These are phyloP conservation scores for Pseudomyrmex gracilis DNA, from an alignment of 1,140 invertebrate species.

Conservation along the genomic window DNA sequence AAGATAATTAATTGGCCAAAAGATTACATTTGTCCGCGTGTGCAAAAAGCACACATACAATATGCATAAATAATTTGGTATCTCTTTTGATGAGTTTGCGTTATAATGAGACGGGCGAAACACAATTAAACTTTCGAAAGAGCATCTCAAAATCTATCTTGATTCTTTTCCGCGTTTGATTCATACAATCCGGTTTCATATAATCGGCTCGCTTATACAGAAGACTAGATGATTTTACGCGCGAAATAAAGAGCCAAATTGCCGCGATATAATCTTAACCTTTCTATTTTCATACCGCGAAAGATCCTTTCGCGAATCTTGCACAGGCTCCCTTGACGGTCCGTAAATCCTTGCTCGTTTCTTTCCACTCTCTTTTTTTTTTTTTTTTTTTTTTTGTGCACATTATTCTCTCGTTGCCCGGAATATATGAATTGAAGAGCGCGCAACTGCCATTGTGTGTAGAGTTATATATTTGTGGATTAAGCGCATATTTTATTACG, in stretches of 20 bases:
- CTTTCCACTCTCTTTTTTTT: background rate
- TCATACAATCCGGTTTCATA: slow-evolving; percentile 21
- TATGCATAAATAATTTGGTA: slow-evolving; percentile 1
- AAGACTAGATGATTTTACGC: slow-evolving; percentile 40
- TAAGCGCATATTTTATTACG: slow-evolving; percentile 45
- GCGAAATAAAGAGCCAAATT: slow-evolving; percentile 52
- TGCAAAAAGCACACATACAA: background rate
- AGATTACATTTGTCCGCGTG: slow-evolving; percentile 12
- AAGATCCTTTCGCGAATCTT: slow-evolving; percentile 6
- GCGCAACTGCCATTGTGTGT: slow-evolving; percentile 26
- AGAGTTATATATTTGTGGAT: slow-evolving; percentile 43
- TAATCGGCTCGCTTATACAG: background rate
- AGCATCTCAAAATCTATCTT: slow-evolving; percentile 45
- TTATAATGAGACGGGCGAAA: background rate
- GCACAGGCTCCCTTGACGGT: slow-evolving; percentile 3
- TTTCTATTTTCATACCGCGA: slow-evolving; percentile 53
- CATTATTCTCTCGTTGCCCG: slow-evolving; percentile 26
- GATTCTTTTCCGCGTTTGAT: slow-evolving; percentile 24
- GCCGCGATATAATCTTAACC: slow-evolving; percentile 57
- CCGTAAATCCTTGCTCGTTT: slow-evolving; percentile 59
- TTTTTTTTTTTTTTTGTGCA: slow-evolving; percentile 28
- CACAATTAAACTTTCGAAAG: slow-evolving; percentile 20
- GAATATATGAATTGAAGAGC: slow-evolving; percentile 59
- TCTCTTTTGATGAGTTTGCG: background rate
- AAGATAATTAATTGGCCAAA: slow-evolving; percentile 23